A percentile compares a stretch with the other conserved stretches of the same genome.
Conservation (phyloP, 2,888 invertebrate genomes). For the Sarcophaga subvicina region DNA sequence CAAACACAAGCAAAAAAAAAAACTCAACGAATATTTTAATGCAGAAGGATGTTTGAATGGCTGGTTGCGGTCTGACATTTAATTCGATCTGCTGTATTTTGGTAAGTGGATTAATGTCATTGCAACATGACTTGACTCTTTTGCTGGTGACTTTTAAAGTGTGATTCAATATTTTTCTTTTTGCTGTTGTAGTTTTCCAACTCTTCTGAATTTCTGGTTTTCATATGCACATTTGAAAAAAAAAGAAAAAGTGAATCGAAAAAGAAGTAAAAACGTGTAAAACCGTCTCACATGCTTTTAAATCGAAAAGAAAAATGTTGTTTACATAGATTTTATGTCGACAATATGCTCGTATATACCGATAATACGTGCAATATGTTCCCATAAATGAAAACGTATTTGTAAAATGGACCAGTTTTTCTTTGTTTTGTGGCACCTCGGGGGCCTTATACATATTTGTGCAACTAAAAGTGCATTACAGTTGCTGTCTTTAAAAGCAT, state of each 20-base stretch:
- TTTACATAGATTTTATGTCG: conserved; percentile 9
- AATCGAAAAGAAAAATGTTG: not conserved
- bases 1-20: not conserved
- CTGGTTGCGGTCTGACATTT: conserved; percentile 46
- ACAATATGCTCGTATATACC: conserved; percentile 8
- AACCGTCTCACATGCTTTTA: not conserved
- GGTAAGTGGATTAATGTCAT: conserved; percentile 54
- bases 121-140: conserved; percentile 42
- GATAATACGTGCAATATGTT: conserved; percentile 3
- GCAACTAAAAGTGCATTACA: not conserved
- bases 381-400: conserved; percentile 19
- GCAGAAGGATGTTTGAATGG: conserved; percentile 41
- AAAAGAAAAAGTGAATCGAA: conserved; percentile 8
- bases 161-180: conserved; percentile 23
- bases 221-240: conserved; percentile 1
- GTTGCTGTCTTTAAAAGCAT: not conserved
- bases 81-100: conserved; percentile 19
- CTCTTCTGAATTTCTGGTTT: not conserved
- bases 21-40: conserved; percentile 10
- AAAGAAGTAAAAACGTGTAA: not conserved
- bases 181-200: not conserved
- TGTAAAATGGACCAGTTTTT: conserved; percentile 21
- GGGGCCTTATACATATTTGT: not conserved
- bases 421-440: not conserved
- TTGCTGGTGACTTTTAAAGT: conserved; percentile 1